Evolutionary conservation across 2,888 invertebrate species (phyloP), one percentile per base, ranked within the genome.

Genomic region (Nebria brevicollis): DNA sequence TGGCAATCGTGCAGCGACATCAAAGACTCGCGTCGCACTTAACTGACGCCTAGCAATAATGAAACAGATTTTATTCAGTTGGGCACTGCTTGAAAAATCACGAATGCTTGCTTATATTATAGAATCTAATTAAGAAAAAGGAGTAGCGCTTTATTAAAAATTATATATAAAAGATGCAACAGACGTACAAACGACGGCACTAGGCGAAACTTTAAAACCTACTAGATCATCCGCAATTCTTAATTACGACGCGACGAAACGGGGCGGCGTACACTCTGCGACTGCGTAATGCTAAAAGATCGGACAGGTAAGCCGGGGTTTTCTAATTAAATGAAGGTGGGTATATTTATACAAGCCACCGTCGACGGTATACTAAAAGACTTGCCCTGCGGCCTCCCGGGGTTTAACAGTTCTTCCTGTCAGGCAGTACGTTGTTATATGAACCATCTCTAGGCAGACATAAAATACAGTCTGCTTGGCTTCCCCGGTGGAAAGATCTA

Each of bases 281-380:
- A 26, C 20, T 41, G 73, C 73, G 42, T 34, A n/a, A 11, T 41
- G 3, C 54, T 54, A 54, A 54, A 54, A 54, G 54, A 54, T 54
- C 54, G 54, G 54, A 54, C 73, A 74, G 79, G 68, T 68, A 68
- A 73, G 74, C 74, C 72, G 74, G 79, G 66, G 78, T 75, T 68
- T 81, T 81, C 80, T 81, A 81, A 81, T 81, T 81, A 81, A 81
- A 81, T 76, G 80, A 76, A 64, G 80, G 65, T 72, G 42, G 76
- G 72, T 75, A 75, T 34, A 34, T 34, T 4, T 66, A 75, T 43
- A 15, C 13, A 26, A 42, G 42, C 42, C 26, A 73, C 73, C 26
- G 41, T 41, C 73, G 26, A 43, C 41, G 25, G 13, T 73, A 11
- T n/a, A 73, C 75, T 80, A 81, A 81, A 72, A 70, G 80, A 81